phyloP scores from a whole-genome alignment of 2,797 vertebrate genomes.

The Mallotus villosus region DNA sequence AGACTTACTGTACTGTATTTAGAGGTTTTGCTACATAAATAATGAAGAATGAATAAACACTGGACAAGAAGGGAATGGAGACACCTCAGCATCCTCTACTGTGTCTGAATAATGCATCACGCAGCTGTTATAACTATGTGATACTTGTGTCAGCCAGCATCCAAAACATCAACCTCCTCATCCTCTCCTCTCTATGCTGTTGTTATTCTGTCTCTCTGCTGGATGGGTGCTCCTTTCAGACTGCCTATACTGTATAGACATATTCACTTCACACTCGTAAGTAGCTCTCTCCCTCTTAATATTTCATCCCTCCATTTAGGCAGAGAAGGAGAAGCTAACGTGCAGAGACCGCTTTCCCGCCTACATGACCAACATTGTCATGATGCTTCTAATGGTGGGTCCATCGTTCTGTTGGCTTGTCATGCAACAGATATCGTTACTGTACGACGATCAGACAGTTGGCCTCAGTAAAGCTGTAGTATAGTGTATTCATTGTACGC shows the following conservation, averaged over 20 bases:
- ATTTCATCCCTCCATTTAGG: conserved; percentile 54
- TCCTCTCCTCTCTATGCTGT: background rate
- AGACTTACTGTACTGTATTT: background rate
- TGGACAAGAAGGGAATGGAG: background rate
- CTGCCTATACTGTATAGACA: background rate
- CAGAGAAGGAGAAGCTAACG: conserved; percentile 88
- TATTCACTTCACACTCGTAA: background rate
- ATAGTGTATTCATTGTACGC: no score
- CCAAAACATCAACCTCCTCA: conserved; percentile 1
- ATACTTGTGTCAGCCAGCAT: conserved; percentile 27
- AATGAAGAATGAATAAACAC: conserved; percentile 1
- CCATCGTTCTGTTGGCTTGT: no score
- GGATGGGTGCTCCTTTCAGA: background rate
- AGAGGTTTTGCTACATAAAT: background rate
- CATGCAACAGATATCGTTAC: no score
- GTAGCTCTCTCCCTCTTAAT: background rate
- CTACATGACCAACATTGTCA: conserved; percentile 90
- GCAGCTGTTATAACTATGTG: background rate
- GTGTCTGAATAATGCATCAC: background rate
- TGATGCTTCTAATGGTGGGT: conserved; percentile 95
- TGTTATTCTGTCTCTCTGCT: background rate
- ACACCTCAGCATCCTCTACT: background rate
- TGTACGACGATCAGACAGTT: no score
- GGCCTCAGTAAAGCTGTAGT: no score
- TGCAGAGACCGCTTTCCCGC: conserved; percentile 92